phyloP scores from a whole-genome alignment of 1,140 invertebrate genomes.

The Drosophila quadrilineata region DNA sequence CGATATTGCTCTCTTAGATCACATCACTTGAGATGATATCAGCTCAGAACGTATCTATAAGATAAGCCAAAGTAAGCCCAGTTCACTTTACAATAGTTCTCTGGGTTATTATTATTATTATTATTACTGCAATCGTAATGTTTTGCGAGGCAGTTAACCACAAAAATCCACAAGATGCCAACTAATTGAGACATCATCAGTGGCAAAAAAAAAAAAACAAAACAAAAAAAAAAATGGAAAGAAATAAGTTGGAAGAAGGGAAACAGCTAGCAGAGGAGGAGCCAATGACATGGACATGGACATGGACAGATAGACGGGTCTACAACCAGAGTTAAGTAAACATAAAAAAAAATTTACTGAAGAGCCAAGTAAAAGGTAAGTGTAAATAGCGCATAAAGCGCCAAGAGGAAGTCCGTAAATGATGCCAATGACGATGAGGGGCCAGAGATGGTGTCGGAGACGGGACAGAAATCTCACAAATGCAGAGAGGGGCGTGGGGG shows the following conservation, averaged over 20 bases:
- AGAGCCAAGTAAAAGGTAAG: slow-evolving; percentile 45
- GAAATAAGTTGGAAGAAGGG: not conserved
- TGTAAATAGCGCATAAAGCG: slow-evolving; percentile 64
- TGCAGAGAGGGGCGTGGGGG: no score
- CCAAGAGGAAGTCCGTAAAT: slow-evolving; percentile 45
- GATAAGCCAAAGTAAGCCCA: slow-evolving; percentile 11
- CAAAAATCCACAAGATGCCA: slow-evolving; percentile 60
- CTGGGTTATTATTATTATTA: not conserved
- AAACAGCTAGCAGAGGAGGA: not conserved
- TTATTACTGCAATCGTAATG: not conserved
- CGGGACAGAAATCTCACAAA: not conserved
- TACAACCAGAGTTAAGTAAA: slow-evolving; percentile 43
- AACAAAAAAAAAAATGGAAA: no score
- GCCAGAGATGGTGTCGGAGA: not conserved
- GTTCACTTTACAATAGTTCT: slow-evolving; percentile 8
- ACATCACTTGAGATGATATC: not conserved
- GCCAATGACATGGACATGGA: not conserved
- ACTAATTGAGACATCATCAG: slow-evolving; percentile 73
- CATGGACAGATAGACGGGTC: not conserved
- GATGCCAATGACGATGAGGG: not conserved
- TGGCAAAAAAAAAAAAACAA: no score
- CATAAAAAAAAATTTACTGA: slow-evolving; percentile 19
- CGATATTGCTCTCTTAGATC: no score
- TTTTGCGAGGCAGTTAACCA: slow-evolving; percentile 11
- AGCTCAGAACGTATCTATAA: slow-evolving; percentile 1